A percentile compares a stretch with the other conserved stretches of the same genome.
Evolutionary conservation across 2,888 invertebrate genomes (phyloP).

Genomic region (Gymnocheta viridis): DNA sequence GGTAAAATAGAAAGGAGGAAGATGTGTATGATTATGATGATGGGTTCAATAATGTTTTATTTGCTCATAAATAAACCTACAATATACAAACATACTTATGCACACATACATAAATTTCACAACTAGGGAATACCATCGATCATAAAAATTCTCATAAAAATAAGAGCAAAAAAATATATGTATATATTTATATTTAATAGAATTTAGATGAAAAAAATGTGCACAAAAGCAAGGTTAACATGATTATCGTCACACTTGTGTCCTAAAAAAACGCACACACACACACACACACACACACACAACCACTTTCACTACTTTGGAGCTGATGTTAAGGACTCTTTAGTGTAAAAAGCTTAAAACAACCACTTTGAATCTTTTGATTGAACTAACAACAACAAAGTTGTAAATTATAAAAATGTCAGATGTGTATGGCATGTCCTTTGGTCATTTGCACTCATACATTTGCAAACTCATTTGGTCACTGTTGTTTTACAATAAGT

Average conservation of each 20-base stretch:
- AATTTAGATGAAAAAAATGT: conserved; percentile 47
- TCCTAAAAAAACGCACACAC: conserved; percentile 1
- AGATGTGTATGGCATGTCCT: conserved; percentile 7
- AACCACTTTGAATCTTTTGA: conserved; percentile 53
- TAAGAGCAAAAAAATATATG: conserved; percentile 71
- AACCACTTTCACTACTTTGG: not conserved
- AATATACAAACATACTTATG: not conserved
- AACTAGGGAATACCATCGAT: conserved; percentile 81
- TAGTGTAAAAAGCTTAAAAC: conserved; percentile 48
- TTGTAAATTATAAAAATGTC: conserved; percentile 67
- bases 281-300: not conserved
- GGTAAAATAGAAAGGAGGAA: conserved; percentile 18
- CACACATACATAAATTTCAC: conserved; percentile 59
- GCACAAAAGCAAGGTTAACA: conserved; percentile 75
- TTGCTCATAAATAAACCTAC: conserved; percentile 29
- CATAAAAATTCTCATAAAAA: conserved; percentile 79
- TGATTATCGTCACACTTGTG: conserved; percentile 75
- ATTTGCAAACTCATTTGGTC: conserved; percentile 29
- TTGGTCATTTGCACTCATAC: conserved; percentile 15
- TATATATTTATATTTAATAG: conserved; percentile 18
- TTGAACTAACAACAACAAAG: conserved; percentile 47
- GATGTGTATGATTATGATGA: conserved; percentile 63
- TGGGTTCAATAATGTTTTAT: conserved; percentile 68
- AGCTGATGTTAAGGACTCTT: conserved; percentile 32
- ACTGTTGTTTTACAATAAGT: conserved; percentile 6